Base-by-base conservation (phyloP, 1,140 invertebrate genomes). In the Varroa destructor region DNA sequence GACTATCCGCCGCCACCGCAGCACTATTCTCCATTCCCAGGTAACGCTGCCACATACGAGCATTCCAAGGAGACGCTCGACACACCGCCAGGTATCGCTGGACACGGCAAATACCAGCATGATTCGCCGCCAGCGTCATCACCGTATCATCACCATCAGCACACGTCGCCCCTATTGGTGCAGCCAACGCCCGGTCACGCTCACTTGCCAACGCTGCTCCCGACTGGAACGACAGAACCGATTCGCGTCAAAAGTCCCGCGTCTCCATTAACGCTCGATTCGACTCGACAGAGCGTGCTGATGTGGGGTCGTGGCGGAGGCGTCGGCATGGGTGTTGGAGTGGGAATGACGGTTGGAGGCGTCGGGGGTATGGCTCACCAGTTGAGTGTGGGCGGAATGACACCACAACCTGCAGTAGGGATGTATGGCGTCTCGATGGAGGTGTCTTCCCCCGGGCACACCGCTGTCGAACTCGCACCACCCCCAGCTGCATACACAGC, bases 221-320 rank as follows among this genome's bases (percentile, higher is more conserved):
- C 61, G 40, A 46, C 61, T 12, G 46, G 46, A 3, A 40, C 61
- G 40, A 46, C 61, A 12, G 61, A 67, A 46, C 61, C 61, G 61
- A 67, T 67, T 46, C 40, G 61, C 40, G 61, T 67, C 61, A 67
- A 67, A 40, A 67, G 61, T 40, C 61, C 61, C 40, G 61, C 61
- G 37, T 67, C 61, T 1, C 61, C 61, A 12, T 46, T 67, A 37
- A 51, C 46, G 46, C 61, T 67, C 5, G 61, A 67, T 37, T 43
- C 40, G 14, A 51, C 46, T 5, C 61, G 61, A 37, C 61, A 67
- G 36, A 67, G 61, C 61, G 61, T 67, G 40, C 61, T 67, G 1
- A 67, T 67, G 61, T 67, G 61, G 61, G 61, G 61, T 46, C 40
- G 61, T 14, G 61, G 61, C 40, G 61, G 40, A 12, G 61, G 61